Evolutionary conservation across 2,113 vertebrate species (phyloP), one percentile per base, ranked within the genome.

Genomic region (Callipepla squamata): DNA sequence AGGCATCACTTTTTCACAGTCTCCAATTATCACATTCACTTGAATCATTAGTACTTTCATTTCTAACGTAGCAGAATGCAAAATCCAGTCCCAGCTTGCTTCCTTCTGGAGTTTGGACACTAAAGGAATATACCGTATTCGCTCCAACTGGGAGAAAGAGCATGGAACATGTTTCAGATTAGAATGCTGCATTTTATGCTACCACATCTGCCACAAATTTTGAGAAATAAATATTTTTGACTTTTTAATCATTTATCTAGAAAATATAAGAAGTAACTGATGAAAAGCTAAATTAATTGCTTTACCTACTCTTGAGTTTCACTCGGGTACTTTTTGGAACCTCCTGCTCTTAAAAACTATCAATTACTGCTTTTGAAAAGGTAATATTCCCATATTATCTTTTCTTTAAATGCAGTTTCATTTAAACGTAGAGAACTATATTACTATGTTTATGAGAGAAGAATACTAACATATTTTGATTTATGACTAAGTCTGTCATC

Each of bases 391-490:
- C n/a, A 40, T 67, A 65, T 65, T 42, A 62, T 69, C 25, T 50
- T 84, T 85, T 93, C 85, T 90, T 76, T 79, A 92, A 83, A 95
- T 65, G 76, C 32, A 65, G 16, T 82, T 96, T 89, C 42, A 88
- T 93, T 95, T 91, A 78, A 80, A 74, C 80, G 44, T 72, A 53
- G 59, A 66, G n/a, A 80, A 78, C 62, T 78, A 34, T 78, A 74
- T 84, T 87, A 81, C 53, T 91, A 20, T 50, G 66, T 89, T 93
- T 96, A 61, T 55, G 42, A 78, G 47, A 82, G 72, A 88, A 85
- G 36, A 34, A 76, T 50, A 84, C 69, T 66, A 89, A 76, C 4
- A 7, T 76, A 55, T 89, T 96, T 85, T 93, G 62, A 92, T 96
- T 23, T 67, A 26, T 48, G 75, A 55, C 38, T 80, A 76, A 92